Evolutionary conservation across 1,140 invertebrate genomes (phyloP).

Genomic region (Notospermus geniculatus): DNA sequence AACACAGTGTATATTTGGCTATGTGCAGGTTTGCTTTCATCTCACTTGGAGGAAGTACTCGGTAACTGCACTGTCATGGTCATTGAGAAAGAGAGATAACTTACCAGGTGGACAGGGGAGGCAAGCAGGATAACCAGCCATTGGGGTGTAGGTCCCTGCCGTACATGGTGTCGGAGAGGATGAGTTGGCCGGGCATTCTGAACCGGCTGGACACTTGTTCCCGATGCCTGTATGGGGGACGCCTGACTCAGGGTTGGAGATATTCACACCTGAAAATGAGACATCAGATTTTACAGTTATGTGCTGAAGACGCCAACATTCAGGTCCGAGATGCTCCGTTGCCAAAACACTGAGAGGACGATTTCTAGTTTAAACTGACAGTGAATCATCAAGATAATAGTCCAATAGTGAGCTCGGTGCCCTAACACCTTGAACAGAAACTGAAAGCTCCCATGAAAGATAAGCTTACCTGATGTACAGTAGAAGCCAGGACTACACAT

Average conservation of each 20-base stretch:
- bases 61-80: too few species aligned
- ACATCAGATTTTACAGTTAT: too few species aligned
- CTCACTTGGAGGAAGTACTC: too few species aligned
- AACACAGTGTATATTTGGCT: too few species aligned
- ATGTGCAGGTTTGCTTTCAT: too few species aligned
- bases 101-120: conserved; percentile 39
- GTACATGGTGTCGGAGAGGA: conserved; percentile 36
- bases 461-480: conserved; percentile 39
- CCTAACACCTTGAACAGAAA: neutral
- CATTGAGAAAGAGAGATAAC: too few species aligned
- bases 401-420: too few species aligned
- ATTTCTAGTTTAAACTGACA: too few species aligned
- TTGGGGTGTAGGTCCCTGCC: conserved; percentile 40
- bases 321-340: too few species aligned
- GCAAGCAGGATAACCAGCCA: conserved; percentile 27
- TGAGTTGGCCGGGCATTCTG: conserved; percentile 43
- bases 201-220: conserved; percentile 41
- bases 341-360: too few species aligned
- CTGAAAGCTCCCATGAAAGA: neutral
- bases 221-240: conserved; percentile 39
- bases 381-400: too few species aligned
- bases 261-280: conserved; percentile 40
- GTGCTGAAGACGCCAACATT: neutral
- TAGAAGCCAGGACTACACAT: conserved; percentile 43
- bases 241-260: conserved; percentile 31